Evolutionary conservation across 2,113 vertebrate species (phyloP), one percentile per base, ranked within the genome.

Genomic region (Anguilla japonica): DNA sequence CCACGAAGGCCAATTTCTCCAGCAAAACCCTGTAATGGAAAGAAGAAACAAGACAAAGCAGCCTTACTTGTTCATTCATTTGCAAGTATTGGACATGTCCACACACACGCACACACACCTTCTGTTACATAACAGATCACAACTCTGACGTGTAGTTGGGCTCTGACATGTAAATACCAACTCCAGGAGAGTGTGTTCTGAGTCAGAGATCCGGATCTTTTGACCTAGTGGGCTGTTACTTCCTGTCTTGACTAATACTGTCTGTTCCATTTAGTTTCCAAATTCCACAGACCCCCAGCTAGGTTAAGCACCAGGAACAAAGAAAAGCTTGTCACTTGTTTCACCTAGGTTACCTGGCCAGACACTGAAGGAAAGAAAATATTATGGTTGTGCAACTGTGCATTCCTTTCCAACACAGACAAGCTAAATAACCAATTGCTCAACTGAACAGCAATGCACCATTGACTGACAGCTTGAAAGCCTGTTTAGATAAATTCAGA

Each of bases 1-100:
- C 97, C 97, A 79, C 0, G 79, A 0, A 92, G 88, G 3, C 97
- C 97, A 43, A 93, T 91, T 85, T 91, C 89, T 29, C 96, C 97
- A 39, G 89, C 9, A 85, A 96, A 96, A 22, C 97, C 97, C 96
- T 97, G 41, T 15, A 84, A 83, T 85, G 22, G 83, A 79, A 57
- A 82, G 15, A 86, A 34, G 34, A 60, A 85, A 78, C 60, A 26
- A 14, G 3, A 16, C n/a, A 41, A 80, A 15, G 39, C 3, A n/a
- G n/a, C 67, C 40, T 14, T 34, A 84, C 29, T 29, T 11, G 60
- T 67, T 22, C 60, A 67, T 20, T 67, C 22, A 67, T 67, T 67
- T 22, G 18, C 20, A 67, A 22, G 1, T 67, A 67, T 26, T 20
- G 5, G 5, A 22, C 18, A 67, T 56, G 53, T 34, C 34, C 50